phyloP scores from a whole-genome alignment of 2,888 invertebrate species.

The Chloromyia formosa region DNA sequence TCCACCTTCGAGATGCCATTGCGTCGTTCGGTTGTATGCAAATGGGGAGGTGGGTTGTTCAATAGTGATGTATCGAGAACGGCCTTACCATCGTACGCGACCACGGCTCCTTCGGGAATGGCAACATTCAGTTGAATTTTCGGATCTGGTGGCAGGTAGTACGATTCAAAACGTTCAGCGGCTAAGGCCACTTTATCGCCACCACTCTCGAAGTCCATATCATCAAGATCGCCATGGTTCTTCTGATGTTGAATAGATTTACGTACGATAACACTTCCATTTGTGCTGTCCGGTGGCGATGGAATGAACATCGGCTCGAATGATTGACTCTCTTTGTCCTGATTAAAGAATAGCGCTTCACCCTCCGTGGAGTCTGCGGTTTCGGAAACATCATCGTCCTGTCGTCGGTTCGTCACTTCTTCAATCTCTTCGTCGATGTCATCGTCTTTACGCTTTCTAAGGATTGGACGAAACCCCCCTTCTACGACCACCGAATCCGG shows the following conservation, averaged over 20 bases:
- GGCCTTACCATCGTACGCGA: constrained; percentile 80
- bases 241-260: constrained; percentile 59
- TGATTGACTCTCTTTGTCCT: constrained; percentile 66
- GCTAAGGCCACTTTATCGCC: constrained; percentile 74
- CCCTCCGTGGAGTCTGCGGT: constrained; percentile 61
- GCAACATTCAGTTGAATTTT: constrained; percentile 58
- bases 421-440: constrained; percentile 65
- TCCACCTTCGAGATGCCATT: constrained; percentile 66
- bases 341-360: constrained; percentile 61
- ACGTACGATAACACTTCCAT: constrained; percentile 54
- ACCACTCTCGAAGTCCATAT: constrained; percentile 62
- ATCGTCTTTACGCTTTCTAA: constrained; percentile 61
- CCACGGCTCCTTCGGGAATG: constrained; percentile 69
- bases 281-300: constrained; percentile 75
- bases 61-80: constrained; percentile 73
- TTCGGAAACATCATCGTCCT: constrained; percentile 61
- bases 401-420: constrained; percentile 57
- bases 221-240: constrained; percentile 58
- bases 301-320: constrained; percentile 86
- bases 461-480: constrained; percentile 83
- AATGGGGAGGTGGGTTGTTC: constrained; percentile 65
- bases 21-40: constrained; percentile 51
- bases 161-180: constrained; percentile 75
- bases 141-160: constrained; percentile 76
- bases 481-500: constrained; percentile 84